Base-by-base conservation (phyloP, 2,797 vertebrate species). In the Ctenosaura bakeri region DNA sequence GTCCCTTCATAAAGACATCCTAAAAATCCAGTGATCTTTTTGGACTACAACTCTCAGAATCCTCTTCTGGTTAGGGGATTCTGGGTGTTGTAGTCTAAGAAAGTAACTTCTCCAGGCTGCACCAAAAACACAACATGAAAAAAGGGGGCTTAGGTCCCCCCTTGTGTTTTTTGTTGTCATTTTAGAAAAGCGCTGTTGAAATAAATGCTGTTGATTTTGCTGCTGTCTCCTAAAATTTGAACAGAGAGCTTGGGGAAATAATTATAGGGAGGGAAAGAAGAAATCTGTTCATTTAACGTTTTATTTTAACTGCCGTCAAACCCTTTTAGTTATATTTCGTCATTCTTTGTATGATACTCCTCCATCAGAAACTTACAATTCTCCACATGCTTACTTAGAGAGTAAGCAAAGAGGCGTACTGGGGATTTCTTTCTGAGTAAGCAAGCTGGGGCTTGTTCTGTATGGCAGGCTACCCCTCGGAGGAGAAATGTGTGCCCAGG, bases 171-270 rank as follows among this genome's bases (percentile, higher is more conserved):
- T 71, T n/a, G 14, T 18, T 46, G 6, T n/a, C 4, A 8, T 54
- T 10, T 9, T 56, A 0, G 0, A 52, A 56, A 59, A 0, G 2
- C 1, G 16, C 77, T 42, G 50, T 73, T 29, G 3, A 29, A 88
- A 22, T 24, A 52, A 2, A 0, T 50, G 0, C 62, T 69, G 66
- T 81, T 0, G 0, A 4, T 35, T 5, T 1, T 13, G 64, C 71
- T 0, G 20, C 80, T 29, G 2, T 50, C 42, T 76, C 22, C 5
- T 24, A 80, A 2, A 0, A 0, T 52, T 90, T 56, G 59, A 2
- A 32, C 71, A 5, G 52, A 46, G 1, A 32, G 35, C 85, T 83
- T 4, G 7, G 29, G 66, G 4, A 20, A 71, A 46, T 4, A 46
- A 64, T 64, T 76, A 54, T 0, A 59, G 24, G 22, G 1, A 29